phyloP scores from a whole-genome alignment of 2,888 invertebrate species.

The Caenorhabditis macrosperma region DNA sequence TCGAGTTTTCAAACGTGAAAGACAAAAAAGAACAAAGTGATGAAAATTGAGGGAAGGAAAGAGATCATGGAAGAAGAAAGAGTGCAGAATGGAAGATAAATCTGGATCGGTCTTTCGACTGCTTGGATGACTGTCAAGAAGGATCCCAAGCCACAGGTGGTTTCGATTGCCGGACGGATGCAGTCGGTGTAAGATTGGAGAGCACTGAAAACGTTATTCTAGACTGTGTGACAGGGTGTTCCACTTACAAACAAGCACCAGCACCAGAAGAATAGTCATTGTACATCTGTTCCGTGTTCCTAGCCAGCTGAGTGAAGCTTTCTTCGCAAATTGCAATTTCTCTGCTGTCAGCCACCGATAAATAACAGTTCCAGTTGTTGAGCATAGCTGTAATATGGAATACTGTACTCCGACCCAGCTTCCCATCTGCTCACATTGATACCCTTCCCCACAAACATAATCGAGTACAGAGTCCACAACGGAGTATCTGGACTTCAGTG shows the following conservation, averaged over 20 bases:
- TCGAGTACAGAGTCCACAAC: constrained; percentile 69
- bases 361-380: constrained; percentile 70
- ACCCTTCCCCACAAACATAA: constrained; percentile 71
- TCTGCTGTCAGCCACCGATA: constrained; percentile 62
- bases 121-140: constrained; percentile 68
- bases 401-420: too few species aligned
- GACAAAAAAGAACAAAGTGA: not conserved
- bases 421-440: too few species aligned
- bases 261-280: constrained; percentile 65
- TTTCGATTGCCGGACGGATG: constrained; percentile 66
- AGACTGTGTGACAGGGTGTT: too few species aligned
- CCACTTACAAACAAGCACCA: constrained; percentile 71
- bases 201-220: constrained; percentile 64
- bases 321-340: constrained; percentile 67
- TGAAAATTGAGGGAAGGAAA: constrained; percentile 20
- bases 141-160: constrained; percentile 63
- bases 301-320: constrained; percentile 59
- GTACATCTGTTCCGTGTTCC: constrained; percentile 62
- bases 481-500: constrained; percentile 67
- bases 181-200: constrained; percentile 72
- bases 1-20: constrained; percentile 3
- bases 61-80: constrained; percentile 49
- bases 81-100: constrained; percentile 68
- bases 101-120: constrained; percentile 69
- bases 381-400: constrained; percentile 70